phyloP scores from a whole-genome alignment of 2,113 vertebrate species.

The Pycnonotus jocosus region DNA sequence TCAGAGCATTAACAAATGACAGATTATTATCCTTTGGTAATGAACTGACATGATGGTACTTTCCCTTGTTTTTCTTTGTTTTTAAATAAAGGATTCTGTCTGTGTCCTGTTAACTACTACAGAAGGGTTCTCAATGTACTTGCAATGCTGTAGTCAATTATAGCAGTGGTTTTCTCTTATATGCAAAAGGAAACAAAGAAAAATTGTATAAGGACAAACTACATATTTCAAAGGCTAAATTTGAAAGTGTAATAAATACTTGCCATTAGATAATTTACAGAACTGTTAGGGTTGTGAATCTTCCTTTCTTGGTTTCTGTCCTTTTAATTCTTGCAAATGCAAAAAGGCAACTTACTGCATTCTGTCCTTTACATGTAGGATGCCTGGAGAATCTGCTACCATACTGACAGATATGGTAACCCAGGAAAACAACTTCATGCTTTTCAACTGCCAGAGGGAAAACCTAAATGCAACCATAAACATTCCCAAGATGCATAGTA shows the following conservation, averaged over 20 bases:
- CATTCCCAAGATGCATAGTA: not conserved
- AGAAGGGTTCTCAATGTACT: not conserved
- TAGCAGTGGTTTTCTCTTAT: not conserved
- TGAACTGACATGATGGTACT: not conserved
- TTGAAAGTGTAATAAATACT: not conserved
- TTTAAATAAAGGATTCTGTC: not conserved
- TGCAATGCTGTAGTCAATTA: not conserved
- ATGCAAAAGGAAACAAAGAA: not conserved
- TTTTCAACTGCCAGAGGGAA: not conserved
- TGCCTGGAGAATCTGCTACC: not conserved
- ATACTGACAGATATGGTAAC: not conserved
- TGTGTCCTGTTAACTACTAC: not conserved
- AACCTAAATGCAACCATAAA: not conserved
- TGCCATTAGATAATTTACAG: not conserved
- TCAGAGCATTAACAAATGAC: not conserved
- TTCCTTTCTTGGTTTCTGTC: not conserved
- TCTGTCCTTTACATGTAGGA: not conserved
- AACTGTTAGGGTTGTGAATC: not conserved
- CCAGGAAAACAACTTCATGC: not conserved
- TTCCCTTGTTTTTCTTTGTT: not conserved
- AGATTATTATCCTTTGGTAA: not conserved
- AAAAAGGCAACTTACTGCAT: not conserved
- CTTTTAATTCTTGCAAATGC: not conserved
- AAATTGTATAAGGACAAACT: not conserved
- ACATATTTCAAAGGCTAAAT: not conserved